phyloP scores from a whole-genome alignment of 2,888 invertebrate genomes.

The Allolobophora icterica region DNA sequence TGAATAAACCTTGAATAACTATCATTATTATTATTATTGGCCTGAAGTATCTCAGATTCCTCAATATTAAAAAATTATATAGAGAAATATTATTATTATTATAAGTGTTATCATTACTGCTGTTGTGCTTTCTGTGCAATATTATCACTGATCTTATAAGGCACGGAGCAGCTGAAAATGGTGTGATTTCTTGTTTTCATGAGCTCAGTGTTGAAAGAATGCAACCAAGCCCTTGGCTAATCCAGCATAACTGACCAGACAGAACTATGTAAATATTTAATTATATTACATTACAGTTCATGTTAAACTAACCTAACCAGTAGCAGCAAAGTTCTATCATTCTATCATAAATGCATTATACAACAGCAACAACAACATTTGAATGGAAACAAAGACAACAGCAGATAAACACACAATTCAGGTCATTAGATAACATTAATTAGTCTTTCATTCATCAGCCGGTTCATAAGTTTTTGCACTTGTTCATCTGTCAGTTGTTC shows the following conservation, averaged over 20 bases:
- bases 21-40: too few relatives aligned
- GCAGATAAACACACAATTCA: background rate
- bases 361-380: background rate
- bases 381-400: background rate
- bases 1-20: too few relatives aligned
- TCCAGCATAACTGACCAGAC: too few relatives aligned
- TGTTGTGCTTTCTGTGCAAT: background rate
- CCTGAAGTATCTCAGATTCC: too few relatives aligned
- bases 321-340: background rate
- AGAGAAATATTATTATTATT: too few relatives aligned
- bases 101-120: background rate
- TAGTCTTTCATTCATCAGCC: background rate
- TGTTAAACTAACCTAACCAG: background rate
- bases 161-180: background rate
- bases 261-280: background rate
- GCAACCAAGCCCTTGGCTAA: background rate
- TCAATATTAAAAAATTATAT: too few relatives aligned
- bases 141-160: background rate
- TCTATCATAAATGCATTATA: background rate
- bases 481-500: background rate
- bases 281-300: background rate
- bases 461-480: too few relatives aligned
- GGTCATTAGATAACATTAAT: background rate
- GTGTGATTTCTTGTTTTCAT: background rate
- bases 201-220: background rate